phyloP scores from a whole-genome alignment of 2,113 vertebrate species.

The Telmatochromis bifrenatus region DNA sequence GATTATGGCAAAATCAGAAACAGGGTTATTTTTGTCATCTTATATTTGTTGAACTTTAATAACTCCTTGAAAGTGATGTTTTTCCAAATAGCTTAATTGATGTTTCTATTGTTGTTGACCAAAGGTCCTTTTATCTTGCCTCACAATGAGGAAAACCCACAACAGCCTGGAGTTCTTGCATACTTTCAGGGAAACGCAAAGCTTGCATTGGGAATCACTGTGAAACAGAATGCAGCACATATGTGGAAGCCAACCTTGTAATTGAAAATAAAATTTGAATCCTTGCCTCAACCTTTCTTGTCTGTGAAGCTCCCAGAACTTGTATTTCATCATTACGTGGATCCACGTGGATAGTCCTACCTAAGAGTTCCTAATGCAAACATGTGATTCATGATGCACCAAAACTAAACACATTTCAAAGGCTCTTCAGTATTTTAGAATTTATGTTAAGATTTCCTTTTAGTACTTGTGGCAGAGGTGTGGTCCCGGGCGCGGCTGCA shows the following conservation, averaged over 20 bases:
- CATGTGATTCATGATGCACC: not conserved
- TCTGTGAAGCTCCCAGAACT: not conserved
- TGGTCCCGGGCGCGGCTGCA: no score
- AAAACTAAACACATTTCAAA: not conserved
- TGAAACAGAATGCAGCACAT: not conserved
- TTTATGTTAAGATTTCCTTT: not conserved
- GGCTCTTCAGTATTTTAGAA: not conserved
- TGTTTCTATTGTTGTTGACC: not conserved
- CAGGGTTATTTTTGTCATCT: not conserved
- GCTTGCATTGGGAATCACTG: not conserved
- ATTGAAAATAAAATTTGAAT: not conserved
- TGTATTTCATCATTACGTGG: not conserved
- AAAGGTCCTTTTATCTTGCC: not conserved
- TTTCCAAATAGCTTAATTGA: not conserved
- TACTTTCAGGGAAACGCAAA: not conserved
- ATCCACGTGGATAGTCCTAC: fast-evolving
- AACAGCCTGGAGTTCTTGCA: not conserved
- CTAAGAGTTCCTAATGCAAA: not conserved
- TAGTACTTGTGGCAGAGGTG: not conserved
- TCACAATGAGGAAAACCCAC: not conserved
- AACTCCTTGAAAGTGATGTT: not conserved
- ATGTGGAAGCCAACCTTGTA: not conserved
- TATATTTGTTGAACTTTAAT: not conserved
- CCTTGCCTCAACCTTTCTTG: not conserved
- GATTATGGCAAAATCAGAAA: not conserved